These are phyloP conservation scores for Willowsia nigromaculata DNA, from an alignment of 2,888 invertebrate species.

Conservation along the genomic window DNA sequence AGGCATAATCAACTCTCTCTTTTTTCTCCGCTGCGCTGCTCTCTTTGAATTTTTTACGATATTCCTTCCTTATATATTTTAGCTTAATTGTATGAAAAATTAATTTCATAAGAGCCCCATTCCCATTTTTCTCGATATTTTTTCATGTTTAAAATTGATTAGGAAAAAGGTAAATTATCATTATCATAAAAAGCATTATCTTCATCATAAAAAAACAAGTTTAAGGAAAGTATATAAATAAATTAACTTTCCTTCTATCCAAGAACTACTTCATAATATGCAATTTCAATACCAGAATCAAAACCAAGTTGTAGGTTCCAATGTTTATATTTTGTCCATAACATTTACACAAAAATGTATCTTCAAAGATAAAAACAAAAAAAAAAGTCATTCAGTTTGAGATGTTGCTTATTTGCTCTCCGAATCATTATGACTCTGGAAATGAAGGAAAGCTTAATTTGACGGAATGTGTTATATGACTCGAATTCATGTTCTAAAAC, in stretches of 20 bases:
- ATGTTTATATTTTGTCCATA: too few relatives aligned
- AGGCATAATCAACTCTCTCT: constrained; percentile 56
- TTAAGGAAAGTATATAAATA: constrained; percentile 28
- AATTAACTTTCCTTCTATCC: constrained; percentile 40
- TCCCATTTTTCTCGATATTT: constrained; percentile 38
- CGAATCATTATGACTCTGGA: too few relatives aligned
- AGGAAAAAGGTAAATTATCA: constrained; percentile 63
- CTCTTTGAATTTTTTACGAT: constrained; percentile 36
- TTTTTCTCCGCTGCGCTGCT: background rate
- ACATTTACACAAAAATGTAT: too few relatives aligned
- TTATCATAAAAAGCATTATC: constrained; percentile 50
- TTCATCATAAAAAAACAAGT: background rate
- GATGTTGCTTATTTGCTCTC: too few relatives aligned
- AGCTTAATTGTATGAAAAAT: constrained; percentile 61
- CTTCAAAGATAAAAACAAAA: too few relatives aligned
- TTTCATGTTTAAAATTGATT: constrained; percentile 48
- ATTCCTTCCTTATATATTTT: constrained; percentile 37
- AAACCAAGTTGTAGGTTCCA: too few relatives aligned
- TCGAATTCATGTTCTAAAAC: too few relatives aligned
- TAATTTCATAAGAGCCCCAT: constrained; percentile 54
- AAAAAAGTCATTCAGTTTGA: too few relatives aligned
- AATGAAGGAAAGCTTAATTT: too few relatives aligned
- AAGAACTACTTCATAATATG: background rate
- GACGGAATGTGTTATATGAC: too few relatives aligned
- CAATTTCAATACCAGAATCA: background rate